Evolutionary conservation across 2,797 vertebrate species (phyloP).

Genomic region (Epinephelus awoara): DNA sequence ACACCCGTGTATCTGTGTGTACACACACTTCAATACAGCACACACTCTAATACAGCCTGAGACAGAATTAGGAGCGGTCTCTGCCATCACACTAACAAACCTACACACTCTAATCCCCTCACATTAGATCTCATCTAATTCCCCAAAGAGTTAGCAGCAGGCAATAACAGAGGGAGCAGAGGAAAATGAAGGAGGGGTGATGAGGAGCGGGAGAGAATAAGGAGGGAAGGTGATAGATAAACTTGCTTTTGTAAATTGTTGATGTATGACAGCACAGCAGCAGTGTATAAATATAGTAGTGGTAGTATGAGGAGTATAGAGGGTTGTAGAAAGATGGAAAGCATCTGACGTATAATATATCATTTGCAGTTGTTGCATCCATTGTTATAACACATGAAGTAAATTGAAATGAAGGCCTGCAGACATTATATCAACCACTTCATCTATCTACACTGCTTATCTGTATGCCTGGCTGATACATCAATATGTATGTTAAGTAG

Average conservation of each 20-base stretch:
- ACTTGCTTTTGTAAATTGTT: conserved; percentile 16
- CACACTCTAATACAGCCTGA: conserved; percentile 3
- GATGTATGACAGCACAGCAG: background rate
- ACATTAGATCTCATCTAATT: conserved; percentile 54
- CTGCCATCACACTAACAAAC: conserved; percentile 25
- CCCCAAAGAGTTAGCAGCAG: conserved; percentile 22
- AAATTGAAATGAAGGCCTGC: conserved; percentile 22
- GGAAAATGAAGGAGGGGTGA: conserved; percentile 20
- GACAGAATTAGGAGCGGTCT: conserved; percentile 23
- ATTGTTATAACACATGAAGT: conserved; percentile 13
- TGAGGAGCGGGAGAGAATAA: conserved; percentile 14
- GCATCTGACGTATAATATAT: background rate
- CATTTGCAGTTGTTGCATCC: background rate
- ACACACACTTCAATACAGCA: background rate
- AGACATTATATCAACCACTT: conserved; percentile 11
- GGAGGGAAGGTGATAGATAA: conserved; percentile 9
- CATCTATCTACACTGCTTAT: conserved; percentile 18
- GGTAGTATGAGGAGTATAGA: background rate
- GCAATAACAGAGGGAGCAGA: conserved; percentile 29
- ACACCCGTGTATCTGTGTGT: background rate
- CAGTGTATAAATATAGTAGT: background rate
- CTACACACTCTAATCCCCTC: conserved; percentile 48
- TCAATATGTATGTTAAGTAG: conserved; percentile 16
- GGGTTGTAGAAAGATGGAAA: conserved; percentile 11
- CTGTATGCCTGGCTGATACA: conserved; percentile 10